phyloP scores from a whole-genome alignment of 1,140 invertebrate genomes.

The Lysiphlebus fabarum region DNA sequence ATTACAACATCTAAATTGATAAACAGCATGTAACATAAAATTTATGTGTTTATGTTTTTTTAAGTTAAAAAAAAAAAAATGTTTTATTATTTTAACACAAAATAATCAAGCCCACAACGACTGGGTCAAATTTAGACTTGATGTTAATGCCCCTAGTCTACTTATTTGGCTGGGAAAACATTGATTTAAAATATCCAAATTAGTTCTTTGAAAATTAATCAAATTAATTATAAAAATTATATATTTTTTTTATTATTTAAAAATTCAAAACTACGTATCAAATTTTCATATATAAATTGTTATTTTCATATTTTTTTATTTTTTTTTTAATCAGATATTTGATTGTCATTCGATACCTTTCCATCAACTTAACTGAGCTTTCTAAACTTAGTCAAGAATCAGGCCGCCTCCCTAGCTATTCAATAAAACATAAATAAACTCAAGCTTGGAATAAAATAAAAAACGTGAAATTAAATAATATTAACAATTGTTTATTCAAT shows the following conservation, averaged over 20 bases:
- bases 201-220: too few species aligned
- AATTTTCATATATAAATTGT: not conserved
- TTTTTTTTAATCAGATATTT: slow-evolving; percentile 5
- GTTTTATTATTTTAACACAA: slow-evolving; percentile 2
- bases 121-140: slow-evolving; percentile 40
- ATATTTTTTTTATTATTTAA: not conserved
- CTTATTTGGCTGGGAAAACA: slow-evolving; percentile 14
- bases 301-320: not conserved
- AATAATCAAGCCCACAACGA: not conserved
- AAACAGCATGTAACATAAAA: too few species aligned
- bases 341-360: slow-evolving; percentile 39
- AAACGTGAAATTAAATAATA: slow-evolving; percentile 9
- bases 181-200: too few species aligned
- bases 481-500: slow-evolving; percentile 7
- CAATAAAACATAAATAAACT: slow-evolving; percentile 49
- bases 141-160: slow-evolving; percentile 45
- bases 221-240: not conserved
- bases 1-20: too few species aligned
- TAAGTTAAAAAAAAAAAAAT: slow-evolving; percentile 10
- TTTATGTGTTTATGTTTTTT: not conserved
- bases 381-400: slow-evolving; percentile 33
- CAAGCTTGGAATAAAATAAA: slow-evolving; percentile 5
- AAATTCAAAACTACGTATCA: slow-evolving; percentile 18
- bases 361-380: slow-evolving; percentile 26
- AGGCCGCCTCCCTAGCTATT: slow-evolving; percentile 35